Evolutionary conservation across 2,888 invertebrate species (phyloP).

Genomic region (Eupithecia vulgata): DNA sequence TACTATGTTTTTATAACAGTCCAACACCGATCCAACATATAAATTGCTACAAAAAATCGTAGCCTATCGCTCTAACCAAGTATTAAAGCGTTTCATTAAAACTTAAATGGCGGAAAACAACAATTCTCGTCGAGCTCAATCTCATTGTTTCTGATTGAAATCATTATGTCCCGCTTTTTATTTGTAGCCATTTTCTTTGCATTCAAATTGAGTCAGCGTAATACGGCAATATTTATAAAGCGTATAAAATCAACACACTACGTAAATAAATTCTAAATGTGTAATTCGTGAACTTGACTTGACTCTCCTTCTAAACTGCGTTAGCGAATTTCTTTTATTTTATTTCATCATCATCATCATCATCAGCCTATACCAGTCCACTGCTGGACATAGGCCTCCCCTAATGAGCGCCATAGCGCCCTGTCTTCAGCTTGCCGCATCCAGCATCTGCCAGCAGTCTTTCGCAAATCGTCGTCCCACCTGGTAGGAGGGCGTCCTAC

Average conservation of each 20-base stretch:
- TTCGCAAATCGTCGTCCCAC: too few relatives aligned
- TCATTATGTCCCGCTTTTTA: constrained; percentile 70
- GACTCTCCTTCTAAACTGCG: background rate
- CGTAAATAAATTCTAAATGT: background rate
- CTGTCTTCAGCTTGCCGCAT: too few relatives aligned
- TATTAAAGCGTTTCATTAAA: constrained; percentile 65
- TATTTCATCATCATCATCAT: too few relatives aligned
- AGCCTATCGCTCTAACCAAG: constrained; percentile 10
- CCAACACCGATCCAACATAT: background rate
- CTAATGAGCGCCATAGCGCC: too few relatives aligned
- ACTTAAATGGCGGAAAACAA: constrained; percentile 73
- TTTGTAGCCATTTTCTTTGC: constrained; percentile 46
- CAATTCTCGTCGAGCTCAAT: constrained; percentile 74
- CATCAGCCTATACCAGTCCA: too few relatives aligned
- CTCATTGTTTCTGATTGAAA: constrained; percentile 81
- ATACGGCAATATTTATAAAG: background rate
- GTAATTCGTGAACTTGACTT: background rate
- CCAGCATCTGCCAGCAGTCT: too few relatives aligned
- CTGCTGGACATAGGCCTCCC: too few relatives aligned
- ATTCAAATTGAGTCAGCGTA: constrained; percentile 30
- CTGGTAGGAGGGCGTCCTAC: too few relatives aligned
- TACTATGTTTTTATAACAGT: background rate
- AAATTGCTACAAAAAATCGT: background rate
- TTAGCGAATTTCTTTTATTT: too few relatives aligned
- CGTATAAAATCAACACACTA: background rate